phyloP scores from a whole-genome alignment of 2,113 vertebrate genomes.

The Uria aalge region DNA sequence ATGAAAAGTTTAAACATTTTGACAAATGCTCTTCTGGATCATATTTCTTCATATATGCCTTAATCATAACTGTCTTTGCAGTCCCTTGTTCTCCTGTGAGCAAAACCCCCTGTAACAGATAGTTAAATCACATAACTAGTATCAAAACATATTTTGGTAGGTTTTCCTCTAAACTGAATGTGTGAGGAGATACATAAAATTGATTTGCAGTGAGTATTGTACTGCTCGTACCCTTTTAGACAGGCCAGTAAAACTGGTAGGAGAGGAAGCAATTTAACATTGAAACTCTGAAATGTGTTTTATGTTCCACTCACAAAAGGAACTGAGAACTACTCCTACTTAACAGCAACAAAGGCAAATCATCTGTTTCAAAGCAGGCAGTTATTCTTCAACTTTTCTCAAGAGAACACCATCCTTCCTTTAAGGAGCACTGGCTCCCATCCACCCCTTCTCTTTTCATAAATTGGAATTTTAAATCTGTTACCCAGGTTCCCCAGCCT shows the following conservation, averaged over 20 bases:
- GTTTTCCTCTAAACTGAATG: neutral
- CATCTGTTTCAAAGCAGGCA: neutral
- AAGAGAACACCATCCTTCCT: neutral
- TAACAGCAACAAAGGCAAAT: neutral
- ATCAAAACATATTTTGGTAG: neutral
- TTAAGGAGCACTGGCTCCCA: neutral
- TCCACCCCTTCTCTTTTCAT: neutral
- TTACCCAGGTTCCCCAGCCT: neutral
- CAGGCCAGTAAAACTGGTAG: neutral
- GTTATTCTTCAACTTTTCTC: neutral
- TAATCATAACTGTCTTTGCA: conserved; percentile 82
- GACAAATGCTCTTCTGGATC: conserved; percentile 77
- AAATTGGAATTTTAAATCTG: neutral
- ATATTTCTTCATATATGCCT: conserved; percentile 78
- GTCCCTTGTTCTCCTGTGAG: conserved; percentile 81
- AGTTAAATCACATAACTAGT: neutral
- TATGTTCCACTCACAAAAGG: neutral
- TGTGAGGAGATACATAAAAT: neutral
- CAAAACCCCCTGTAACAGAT: conserved; percentile 73
- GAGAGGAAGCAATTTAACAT: neutral
- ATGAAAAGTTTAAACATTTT: conserved; percentile 80
- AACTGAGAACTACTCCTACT: neutral
- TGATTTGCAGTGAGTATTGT: neutral
- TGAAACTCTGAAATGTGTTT: neutral
- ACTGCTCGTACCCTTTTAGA: neutral